Conservation (phyloP, 1,140 invertebrate species). For the Mya arenaria region DNA sequence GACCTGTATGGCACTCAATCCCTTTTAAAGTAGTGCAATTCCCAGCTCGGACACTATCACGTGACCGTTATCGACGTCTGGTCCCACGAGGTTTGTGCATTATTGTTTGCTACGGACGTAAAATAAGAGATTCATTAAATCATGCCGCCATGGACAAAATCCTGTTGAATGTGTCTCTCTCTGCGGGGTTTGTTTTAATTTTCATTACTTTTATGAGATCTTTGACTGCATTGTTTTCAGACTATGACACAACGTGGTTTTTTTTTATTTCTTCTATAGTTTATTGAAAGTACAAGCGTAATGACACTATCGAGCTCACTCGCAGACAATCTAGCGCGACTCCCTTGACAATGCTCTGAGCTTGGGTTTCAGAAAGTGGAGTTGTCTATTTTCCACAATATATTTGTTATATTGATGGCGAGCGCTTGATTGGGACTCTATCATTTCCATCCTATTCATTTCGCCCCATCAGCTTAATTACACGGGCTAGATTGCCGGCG, state of each 20-base stretch:
- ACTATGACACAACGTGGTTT: conserved; percentile 5
- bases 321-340: neutral
- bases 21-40: no score
- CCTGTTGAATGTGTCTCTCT: neutral
- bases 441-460: no score
- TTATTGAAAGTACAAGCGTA: neutral
- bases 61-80: neutral
- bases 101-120: neutral
- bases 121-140: conserved; percentile 37
- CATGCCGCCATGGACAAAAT: conserved; percentile 30
- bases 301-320: neutral
- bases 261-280: conserved; percentile 3
- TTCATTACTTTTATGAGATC: conserved; percentile 28
- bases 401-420: no score
- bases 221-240: neutral
- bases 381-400: no score
- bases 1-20: no score
- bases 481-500: no score
- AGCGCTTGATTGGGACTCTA: no score
- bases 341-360: neutral
- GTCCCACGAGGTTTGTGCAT: conserved; percentile 16
- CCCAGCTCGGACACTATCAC: no score
- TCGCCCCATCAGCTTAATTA: no score
- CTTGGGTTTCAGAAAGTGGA: no score
- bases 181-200: conserved; percentile 24